Evolutionary conservation across 1,140 invertebrate genomes (phyloP).

Genomic region (Cataglyphis hispanica): DNA sequence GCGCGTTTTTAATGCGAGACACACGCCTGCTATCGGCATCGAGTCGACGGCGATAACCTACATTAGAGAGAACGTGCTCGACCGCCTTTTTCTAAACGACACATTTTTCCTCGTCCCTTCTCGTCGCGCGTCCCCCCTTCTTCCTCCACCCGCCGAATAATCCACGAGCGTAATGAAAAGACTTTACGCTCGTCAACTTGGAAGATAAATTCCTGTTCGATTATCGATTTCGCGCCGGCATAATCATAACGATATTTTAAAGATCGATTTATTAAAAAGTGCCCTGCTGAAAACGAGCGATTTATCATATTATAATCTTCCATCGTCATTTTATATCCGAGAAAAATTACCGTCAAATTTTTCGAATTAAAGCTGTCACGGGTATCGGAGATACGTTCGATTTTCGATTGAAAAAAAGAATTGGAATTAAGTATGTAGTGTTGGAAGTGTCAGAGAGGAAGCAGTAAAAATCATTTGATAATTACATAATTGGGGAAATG

Average conservation of each 20-base stretch:
- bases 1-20: constrained; percentile 50
- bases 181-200: constrained; percentile 14
- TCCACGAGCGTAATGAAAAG: constrained; percentile 8
- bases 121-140: neutral
- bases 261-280: neutral
- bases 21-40: constrained; percentile 32
- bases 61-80: constrained; percentile 41
- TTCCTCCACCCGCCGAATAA: neutral
- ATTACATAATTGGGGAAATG: neutral
- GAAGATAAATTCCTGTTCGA: constrained; percentile 26
- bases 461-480: neutral
- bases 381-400: neutral
- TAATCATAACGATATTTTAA: neutral
- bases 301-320: neutral
- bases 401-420: neutral
- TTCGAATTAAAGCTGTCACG: neutral
- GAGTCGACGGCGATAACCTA: constrained; percentile 30
- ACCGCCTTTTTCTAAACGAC: constrained; percentile 40
- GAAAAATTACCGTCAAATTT: neutral
- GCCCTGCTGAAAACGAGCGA: neutral
- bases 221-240: neutral
- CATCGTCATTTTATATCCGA: neutral
- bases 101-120: constrained; percentile 44
- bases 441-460: neutral
- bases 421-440: neutral